Percentiles rank a stretch among this genome's conserved stretches.
Evolutionary conservation across 1,140 invertebrate species (phyloP).

Genomic region (Conopomorpha cramerella): DNA sequence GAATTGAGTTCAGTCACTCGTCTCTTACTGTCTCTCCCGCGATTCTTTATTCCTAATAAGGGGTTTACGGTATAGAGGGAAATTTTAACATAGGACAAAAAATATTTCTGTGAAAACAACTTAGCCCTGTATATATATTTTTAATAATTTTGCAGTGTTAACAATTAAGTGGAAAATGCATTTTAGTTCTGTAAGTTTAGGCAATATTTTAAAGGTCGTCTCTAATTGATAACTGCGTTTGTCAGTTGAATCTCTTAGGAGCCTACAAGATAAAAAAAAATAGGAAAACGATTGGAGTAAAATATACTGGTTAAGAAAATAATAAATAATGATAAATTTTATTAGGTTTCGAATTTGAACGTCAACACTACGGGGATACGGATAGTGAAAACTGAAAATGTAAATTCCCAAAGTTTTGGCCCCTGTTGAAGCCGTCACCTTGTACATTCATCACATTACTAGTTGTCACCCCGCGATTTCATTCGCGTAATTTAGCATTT

Average conservation of each 20-base stretch:
- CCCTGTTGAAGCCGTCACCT: too few species aligned
- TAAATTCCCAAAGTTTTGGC: too few species aligned
- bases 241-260: conserved; percentile 56
- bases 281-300: conserved; percentile 57
- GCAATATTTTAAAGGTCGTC: conserved; percentile 53
- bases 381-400: too few species aligned
- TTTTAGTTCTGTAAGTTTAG: conserved; percentile 60
- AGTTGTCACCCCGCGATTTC: too few species aligned
- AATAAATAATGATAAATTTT: conserved; percentile 59
- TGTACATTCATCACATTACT: too few species aligned
- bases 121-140: conserved; percentile 50
- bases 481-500: too few species aligned
- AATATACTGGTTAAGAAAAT: conserved; percentile 58
- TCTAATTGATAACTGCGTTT: conserved; percentile 47
- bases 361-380: too few species aligned
- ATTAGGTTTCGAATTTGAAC: too few species aligned
- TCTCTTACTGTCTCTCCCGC: conserved; percentile 10
- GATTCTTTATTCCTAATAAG: conserved; percentile 17
- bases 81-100: conserved; percentile 26
- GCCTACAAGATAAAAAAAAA: conserved; percentile 52
- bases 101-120: conserved; percentile 40
- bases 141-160: conserved; percentile 47
- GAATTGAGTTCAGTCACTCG: too few species aligned
- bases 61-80: conserved; percentile 29
- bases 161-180: conserved; percentile 53